Evolutionary conservation across 2,113 vertebrate species (phyloP).

Genomic region (Rhinogobius similis): DNA sequence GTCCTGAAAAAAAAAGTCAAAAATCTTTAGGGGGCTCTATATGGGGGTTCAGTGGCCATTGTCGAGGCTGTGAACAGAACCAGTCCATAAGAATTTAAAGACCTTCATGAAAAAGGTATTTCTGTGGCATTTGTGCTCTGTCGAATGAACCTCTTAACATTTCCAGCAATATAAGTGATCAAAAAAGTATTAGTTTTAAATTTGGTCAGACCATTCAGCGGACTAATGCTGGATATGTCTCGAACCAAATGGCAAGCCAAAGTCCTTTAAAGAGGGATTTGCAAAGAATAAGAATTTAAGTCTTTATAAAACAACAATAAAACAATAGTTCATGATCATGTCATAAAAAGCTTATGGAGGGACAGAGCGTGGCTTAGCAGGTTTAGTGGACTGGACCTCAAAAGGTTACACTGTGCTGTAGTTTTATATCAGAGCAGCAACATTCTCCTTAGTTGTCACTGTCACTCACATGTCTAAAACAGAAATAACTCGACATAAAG

Average conservation of each 20-base stretch:
- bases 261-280: constrained; percentile 62
- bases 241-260: constrained; percentile 34
- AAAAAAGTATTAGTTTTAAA: not conserved
- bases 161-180: not conserved
- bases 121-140: not conserved
- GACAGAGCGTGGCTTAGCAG: constrained; percentile 36
- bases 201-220: constrained; percentile 19
- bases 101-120: too few species aligned
- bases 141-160: not conserved
- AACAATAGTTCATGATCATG: constrained; percentile 75
- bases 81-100: too few species aligned
- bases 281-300: constrained; percentile 74
- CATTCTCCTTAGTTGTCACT: not conserved
- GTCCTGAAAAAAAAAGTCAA: too few species aligned
- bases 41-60: too few species aligned
- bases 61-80: too few species aligned
- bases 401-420: not conserved
- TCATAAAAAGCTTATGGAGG: constrained; percentile 62
- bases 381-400: constrained; percentile 15
- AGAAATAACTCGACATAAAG: constrained; percentile 17
- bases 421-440: not conserved
- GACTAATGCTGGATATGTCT: constrained; percentile 54
- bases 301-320: constrained; percentile 78
- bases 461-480: constrained; percentile 8
- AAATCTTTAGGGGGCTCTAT: too few species aligned